Conservation (phyloP, 2,888 invertebrate genomes). For the Nemapogon koenigi region DNA sequence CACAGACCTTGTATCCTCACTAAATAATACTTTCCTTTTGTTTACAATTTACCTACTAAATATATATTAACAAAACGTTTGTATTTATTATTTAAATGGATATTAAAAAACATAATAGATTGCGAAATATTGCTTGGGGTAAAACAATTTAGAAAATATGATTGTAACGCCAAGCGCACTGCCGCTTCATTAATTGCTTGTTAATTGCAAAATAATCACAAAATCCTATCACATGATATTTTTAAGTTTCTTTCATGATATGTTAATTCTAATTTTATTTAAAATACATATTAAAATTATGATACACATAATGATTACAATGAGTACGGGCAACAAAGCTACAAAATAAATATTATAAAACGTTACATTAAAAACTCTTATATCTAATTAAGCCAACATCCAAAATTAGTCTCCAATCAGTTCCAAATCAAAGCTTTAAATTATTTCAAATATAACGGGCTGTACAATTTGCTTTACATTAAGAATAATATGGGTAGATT, state of each 20-base stretch:
- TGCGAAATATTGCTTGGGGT: too few species aligned
- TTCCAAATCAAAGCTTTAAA: conserved; percentile 61
- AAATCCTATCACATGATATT: conserved; percentile 4
- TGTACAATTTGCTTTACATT: too few species aligned
- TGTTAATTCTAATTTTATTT: conserved; percentile 9
- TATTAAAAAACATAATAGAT: too few species aligned
- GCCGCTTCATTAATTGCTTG: too few species aligned
- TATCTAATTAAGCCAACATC: conserved; percentile 45
- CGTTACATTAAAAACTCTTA: conserved; percentile 21
- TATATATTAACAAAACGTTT: conserved; percentile 4
- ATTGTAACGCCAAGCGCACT: too few species aligned
- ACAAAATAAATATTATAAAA: conserved; percentile 14
- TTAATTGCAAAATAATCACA: too few species aligned
- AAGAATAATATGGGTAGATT: too few species aligned
- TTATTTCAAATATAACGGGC: too few species aligned
- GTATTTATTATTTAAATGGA: too few species aligned
- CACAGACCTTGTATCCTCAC: conserved; percentile 53
- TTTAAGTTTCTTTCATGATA: conserved; percentile 10
- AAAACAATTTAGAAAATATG: too few species aligned
- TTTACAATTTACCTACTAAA: conserved; percentile 6
- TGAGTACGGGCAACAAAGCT: conserved; percentile 40
- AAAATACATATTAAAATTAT: conserved; percentile 5
- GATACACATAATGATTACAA: conserved; percentile 7
- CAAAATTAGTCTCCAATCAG: conserved; percentile 28
- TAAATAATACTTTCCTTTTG: conserved; percentile 53